These are phyloP conservation scores for Cetonia aurata DNA, from an alignment of 2,888 invertebrate species.

Conservation along the genomic window DNA sequence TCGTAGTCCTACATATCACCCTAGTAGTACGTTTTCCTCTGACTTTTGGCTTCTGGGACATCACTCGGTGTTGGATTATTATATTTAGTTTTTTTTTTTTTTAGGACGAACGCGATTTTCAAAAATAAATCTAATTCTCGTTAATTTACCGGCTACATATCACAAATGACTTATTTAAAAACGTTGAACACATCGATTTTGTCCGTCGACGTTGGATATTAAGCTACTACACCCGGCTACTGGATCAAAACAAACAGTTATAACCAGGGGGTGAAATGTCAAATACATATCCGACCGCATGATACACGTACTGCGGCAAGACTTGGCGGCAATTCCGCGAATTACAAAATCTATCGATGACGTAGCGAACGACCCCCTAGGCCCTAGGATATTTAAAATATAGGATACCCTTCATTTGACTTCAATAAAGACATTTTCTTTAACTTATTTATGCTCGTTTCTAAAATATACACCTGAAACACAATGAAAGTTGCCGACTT, in stretches of 20 bases:
- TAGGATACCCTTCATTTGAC: too few species aligned
- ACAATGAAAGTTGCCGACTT: too few species aligned
- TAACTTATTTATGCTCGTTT: too few species aligned
- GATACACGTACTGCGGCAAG: conserved; percentile 35
- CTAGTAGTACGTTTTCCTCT: conserved; percentile 44
- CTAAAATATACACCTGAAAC: too few species aligned
- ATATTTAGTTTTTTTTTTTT: conserved; percentile 17
- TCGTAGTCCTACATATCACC: conserved; percentile 78
- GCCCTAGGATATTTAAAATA: too few species aligned
- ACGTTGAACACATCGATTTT: conserved; percentile 41
- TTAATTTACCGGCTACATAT: conserved; percentile 36
- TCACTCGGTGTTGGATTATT: conserved; percentile 10
- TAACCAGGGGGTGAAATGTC: conserved; percentile 23
- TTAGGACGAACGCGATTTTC: conserved; percentile 11
- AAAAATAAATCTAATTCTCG: conserved; percentile 30
- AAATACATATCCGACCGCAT: conserved; percentile 30
- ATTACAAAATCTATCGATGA: background rate
- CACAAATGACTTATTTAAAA: conserved; percentile 40
- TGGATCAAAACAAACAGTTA: conserved; percentile 42
- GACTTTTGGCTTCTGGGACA: conserved; percentile 42
- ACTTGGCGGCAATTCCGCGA: conserved; percentile 20
- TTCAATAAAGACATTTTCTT: too few species aligned
- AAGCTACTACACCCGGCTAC: conserved; percentile 34
- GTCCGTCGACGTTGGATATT: background rate
- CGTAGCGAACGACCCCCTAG: too few species aligned